Percentiles rank a stretch among this genome's conserved stretches.
These are phyloP conservation scores for Empidonax traillii DNA, from an alignment of 2,113 vertebrate species.

Conservation along the genomic window DNA sequence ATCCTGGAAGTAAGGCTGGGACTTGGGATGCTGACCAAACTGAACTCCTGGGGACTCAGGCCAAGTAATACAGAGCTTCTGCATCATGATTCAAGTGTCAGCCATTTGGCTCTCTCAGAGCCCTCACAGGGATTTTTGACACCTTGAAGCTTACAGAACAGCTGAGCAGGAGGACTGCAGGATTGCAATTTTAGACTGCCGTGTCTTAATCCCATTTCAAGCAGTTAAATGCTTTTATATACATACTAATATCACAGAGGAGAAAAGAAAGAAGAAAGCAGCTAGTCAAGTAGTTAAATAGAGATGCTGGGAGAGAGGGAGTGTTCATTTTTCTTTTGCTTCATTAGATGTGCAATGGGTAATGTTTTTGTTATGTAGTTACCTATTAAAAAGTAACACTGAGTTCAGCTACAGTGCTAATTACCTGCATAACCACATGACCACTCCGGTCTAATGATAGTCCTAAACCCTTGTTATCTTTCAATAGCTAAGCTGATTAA, in stretches of 20 bases:
- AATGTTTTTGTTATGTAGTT: neutral
- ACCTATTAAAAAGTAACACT: neutral
- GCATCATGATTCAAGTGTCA: neutral
- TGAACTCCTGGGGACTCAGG: neutral
- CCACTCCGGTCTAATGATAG: constrained; percentile 26
- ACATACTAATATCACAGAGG: neutral
- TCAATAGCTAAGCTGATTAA: constrained; percentile 61
- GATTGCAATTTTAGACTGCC: neutral
- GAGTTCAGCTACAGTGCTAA: constrained; percentile 14
- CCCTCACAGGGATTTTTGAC: neutral
- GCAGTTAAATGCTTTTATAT: neutral
- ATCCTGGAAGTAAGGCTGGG: neutral
- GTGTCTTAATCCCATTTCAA: constrained; percentile 17
- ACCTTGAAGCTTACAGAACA: neutral
- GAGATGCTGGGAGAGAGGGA: neutral
- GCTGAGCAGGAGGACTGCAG: neutral
- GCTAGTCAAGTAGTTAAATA: neutral
- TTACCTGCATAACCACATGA: constrained; percentile 34
- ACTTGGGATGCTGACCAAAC: neutral
- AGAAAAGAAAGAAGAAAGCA: neutral
- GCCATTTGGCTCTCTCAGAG: neutral
- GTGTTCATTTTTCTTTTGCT: neutral
- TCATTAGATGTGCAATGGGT: neutral
- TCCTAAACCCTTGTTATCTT: constrained; percentile 31
- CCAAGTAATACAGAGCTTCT: neutral